Base-by-base conservation (phyloP, 2,113 vertebrate species). In the Larimichthys crocea region DNA sequence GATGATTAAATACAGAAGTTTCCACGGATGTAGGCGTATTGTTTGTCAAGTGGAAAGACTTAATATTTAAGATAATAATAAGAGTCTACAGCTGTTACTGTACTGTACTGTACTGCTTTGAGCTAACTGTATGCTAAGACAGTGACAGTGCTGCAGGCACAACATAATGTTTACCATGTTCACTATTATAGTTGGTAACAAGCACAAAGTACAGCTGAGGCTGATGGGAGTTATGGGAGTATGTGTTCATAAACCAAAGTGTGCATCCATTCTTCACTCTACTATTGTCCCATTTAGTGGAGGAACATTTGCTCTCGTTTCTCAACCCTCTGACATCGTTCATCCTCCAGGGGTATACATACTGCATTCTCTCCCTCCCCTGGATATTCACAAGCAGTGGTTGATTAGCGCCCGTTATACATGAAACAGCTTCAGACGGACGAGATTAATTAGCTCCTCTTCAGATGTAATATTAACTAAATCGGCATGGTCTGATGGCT, bases 401-500 rank as follows among this genome's bases (percentile, higher is more conserved):
- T 50, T 93, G 83, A 90, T 91, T 88, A 87, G 48, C 17, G 50
- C 19, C n/a, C 8, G 69, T 86, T 88, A 62, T 62, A 88, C 80
- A 80, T 80, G 77, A 76, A 91, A 84, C 67, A 68, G 6, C 82
- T 77, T 85, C 75, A 83, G 83, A 87, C 61, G 59, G 75, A 85
- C 67, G 82, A 65, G 73, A 89, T 92, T 93, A 95, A 94, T 94
- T 88, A 93, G 92, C 82, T 74, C 63, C 61, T 87, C 91, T 84
- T 93, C 88, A 89, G 92, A 95, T 94, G 92, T 86, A 93, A 92
- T 89, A 94, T 95, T 94, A 79, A 93, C 80, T 76, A 77, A 87
- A 86, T 82, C 70, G 65, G 64, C 75, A 64, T 50, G 85, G 83
- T 87, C 82, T 80, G 77, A 90, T 83, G 80, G 76, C 71, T 87